Conservation (phyloP, 2,888 invertebrate species). For the Dasysyrphus albostriatus region DNA sequence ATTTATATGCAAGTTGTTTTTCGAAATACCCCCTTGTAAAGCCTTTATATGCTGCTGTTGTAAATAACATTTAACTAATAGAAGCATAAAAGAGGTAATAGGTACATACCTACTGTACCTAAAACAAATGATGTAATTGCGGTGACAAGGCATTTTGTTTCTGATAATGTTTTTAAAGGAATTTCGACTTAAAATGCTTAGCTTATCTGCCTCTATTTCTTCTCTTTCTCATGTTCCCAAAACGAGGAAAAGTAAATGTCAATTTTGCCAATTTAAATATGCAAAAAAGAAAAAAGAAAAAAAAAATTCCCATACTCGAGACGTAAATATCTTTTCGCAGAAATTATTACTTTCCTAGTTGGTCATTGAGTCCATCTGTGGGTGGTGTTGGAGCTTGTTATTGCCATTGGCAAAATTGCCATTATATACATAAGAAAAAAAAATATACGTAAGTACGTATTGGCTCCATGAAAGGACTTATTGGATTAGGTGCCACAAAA, state of each 20-base stretch:
- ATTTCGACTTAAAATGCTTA: background rate
- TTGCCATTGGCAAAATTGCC: conserved; percentile 11
- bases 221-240: too few species aligned
- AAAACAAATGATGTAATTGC: background rate
- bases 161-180: background rate
- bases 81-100: background rate
- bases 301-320: conserved; percentile 49
- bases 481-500: conserved; percentile 29
- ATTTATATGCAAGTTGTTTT: too few species aligned
- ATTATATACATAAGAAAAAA: background rate
- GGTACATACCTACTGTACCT: background rate
- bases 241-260: background rate
- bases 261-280: conserved; percentile 56
- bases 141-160: background rate
- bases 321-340: conserved; percentile 44
- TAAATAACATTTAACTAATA: background rate
- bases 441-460: background rate
- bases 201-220: background rate
- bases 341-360: conserved; percentile 48
- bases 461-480: conserved; percentile 43
- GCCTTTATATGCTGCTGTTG: too few species aligned
- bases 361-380: conserved; percentile 19
- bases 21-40: too few species aligned
- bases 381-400: conserved; percentile 7
- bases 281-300: conserved; percentile 49